These are phyloP conservation scores for Melanogrammus aeglefinus DNA, from an alignment of 2,797 vertebrate species.

Conservation along the genomic window DNA sequence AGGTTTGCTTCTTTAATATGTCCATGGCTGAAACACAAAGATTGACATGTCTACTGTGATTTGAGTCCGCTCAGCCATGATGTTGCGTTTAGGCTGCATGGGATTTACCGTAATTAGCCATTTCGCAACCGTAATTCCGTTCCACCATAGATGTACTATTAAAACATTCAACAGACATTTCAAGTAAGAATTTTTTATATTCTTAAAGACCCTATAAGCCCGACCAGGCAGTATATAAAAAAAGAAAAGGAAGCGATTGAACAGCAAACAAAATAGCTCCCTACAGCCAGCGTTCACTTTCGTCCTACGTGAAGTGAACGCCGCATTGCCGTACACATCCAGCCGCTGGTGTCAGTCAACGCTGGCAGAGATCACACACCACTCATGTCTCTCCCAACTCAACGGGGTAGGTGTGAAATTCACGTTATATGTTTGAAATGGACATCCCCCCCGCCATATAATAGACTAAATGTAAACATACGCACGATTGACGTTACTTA, in stretches of 20 bases:
- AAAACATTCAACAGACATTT: too few relatives aligned
- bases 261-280: too few relatives aligned
- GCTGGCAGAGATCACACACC: constrained; percentile 35
- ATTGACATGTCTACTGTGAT: constrained; percentile 15
- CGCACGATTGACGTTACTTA: background rate
- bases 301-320: background rate
- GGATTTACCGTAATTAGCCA: background rate
- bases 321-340: constrained; percentile 64
- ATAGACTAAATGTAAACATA: background rate
- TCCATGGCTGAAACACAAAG: too few relatives aligned
- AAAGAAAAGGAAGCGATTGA: too few relatives aligned
- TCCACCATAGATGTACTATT: too few relatives aligned
- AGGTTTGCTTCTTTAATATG: too few relatives aligned
- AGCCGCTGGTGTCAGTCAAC: constrained; percentile 78
- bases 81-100: background rate
- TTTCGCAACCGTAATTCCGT: too few relatives aligned
- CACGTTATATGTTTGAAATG: background rate
- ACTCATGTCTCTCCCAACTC: constrained; percentile 42
- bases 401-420: constrained; percentile 63
- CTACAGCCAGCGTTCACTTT: background rate
- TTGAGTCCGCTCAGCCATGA: constrained; percentile 53
- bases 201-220: too few relatives aligned
- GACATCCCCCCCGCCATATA: background rate
- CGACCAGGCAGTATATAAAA: too few relatives aligned
- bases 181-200: too few relatives aligned